These are phyloP conservation scores for Tichodroma muraria DNA, from an alignment of 2,113 vertebrate genomes.

Conservation along the genomic window DNA sequence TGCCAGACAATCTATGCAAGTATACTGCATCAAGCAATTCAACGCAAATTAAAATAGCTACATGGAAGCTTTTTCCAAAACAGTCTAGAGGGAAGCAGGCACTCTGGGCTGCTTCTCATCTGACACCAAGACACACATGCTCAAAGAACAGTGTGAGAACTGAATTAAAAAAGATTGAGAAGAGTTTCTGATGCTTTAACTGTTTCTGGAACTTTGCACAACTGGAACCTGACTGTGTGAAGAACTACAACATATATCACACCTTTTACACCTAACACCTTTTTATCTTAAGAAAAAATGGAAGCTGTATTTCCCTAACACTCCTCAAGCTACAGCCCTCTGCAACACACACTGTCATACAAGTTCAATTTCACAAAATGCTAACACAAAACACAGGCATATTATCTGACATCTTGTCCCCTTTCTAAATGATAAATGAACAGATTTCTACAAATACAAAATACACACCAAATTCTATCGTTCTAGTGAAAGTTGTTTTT, in stretches of 20 bases:
- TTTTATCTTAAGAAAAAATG: neutral
- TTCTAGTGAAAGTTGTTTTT: neutral
- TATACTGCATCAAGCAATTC: neutral
- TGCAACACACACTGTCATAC: neutral
- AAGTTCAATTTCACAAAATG: neutral
- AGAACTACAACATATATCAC: neutral
- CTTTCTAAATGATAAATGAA: neutral
- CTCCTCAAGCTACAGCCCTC: neutral
- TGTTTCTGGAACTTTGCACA: neutral
- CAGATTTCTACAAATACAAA: neutral
- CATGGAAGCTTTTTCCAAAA: neutral
- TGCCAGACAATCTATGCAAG: rapidly evolving
- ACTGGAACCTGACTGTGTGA: neutral
- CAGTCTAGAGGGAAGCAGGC: neutral
- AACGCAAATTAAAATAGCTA: neutral
- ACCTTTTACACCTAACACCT: neutral
- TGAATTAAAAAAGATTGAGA: neutral
- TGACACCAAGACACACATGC: neutral
- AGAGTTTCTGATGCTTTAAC: neutral
- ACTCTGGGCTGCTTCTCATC: neutral
- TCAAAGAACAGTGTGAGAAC: neutral
- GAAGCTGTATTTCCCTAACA: neutral
- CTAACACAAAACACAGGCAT: neutral
- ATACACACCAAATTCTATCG: neutral
- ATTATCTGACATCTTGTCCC: neutral